phyloP scores from a whole-genome alignment of 1,140 invertebrate genomes.

The Bombus affinis region DNA sequence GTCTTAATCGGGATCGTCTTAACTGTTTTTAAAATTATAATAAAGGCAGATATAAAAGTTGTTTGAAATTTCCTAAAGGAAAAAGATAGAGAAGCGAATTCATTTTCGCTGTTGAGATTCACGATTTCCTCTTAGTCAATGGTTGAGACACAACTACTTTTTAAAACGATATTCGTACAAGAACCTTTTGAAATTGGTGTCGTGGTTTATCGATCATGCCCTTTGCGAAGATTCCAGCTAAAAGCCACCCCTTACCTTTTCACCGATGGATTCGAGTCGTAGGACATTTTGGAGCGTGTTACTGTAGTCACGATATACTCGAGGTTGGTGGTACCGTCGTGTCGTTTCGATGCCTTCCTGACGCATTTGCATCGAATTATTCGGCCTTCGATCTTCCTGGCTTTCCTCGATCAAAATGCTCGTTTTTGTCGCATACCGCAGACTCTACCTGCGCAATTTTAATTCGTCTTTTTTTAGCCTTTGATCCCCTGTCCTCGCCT shows the following conservation, averaged over 20 bases:
- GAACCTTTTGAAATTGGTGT: neutral
- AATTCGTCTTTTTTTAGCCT: constrained; percentile 5
- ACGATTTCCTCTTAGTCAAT: too few relatives aligned
- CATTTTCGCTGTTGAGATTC: too few relatives aligned
- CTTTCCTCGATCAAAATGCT: constrained; percentile 22
- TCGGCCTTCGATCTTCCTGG: constrained; percentile 27
- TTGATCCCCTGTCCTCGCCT: neutral
- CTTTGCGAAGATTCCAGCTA: neutral
- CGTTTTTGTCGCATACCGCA: constrained; percentile 28
- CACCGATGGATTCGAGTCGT: neutral
- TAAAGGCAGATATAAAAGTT: too few relatives aligned
- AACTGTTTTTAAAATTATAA: too few relatives aligned
- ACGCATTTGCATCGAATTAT: constrained; percentile 31
- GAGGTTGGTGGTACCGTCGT: neutral
- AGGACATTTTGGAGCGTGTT: constrained; percentile 13
- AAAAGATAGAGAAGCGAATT: too few relatives aligned
- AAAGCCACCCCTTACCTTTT: constrained; percentile 32
- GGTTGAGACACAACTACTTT: too few relatives aligned
- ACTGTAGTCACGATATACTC: neutral
- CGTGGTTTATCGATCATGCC: constrained; percentile 25
- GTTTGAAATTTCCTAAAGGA: too few relatives aligned
- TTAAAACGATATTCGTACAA: too few relatives aligned
- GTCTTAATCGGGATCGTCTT: too few relatives aligned
- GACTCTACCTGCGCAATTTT: constrained; percentile 35
- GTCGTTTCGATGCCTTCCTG: neutral